These are phyloP conservation scores for Pseudopipra pipra DNA, from an alignment of 2,113 vertebrate genomes.

Conservation along the genomic window DNA sequence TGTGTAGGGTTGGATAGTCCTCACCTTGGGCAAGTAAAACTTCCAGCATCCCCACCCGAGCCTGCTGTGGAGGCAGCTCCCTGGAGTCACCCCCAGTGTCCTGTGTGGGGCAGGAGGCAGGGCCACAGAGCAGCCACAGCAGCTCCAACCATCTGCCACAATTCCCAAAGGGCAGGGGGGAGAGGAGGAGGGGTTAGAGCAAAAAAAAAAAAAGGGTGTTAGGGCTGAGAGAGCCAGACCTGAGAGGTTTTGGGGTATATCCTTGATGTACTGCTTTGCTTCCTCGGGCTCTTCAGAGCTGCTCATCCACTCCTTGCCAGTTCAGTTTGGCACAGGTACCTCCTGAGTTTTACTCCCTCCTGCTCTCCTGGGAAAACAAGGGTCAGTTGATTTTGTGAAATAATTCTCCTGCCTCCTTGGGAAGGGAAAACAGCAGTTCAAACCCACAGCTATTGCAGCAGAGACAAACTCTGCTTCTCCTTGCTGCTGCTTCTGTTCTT, in stretches of 20 bases:
- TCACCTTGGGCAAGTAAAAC: neutral
- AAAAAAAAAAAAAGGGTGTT: too few species aligned
- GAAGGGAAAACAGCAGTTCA: neutral
- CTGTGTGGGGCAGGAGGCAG: neutral
- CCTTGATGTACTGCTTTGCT: neutral
- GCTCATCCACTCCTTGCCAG: neutral
- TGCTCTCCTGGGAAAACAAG: neutral
- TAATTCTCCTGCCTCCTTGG: neutral
- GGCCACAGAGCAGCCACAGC: neutral
- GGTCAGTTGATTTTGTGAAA: neutral
- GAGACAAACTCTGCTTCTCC: neutral
- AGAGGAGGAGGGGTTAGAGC: neutral
- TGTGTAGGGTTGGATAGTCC: neutral
- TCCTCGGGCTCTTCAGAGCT: neutral
- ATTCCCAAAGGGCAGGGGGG: neutral
- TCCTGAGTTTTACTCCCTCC: neutral
- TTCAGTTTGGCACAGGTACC: neutral
- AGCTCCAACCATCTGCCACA: neutral
- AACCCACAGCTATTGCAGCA: neutral
- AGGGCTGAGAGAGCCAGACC: neutral
- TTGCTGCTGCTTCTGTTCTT: neutral
- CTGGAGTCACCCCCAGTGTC: neutral
- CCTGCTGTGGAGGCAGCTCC: neutral
- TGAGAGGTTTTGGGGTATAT: neutral
- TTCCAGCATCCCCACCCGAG: neutral